Evolutionary conservation across 2,797 vertebrate genomes (phyloP).

Genomic region (Chrosomus eos): DNA sequence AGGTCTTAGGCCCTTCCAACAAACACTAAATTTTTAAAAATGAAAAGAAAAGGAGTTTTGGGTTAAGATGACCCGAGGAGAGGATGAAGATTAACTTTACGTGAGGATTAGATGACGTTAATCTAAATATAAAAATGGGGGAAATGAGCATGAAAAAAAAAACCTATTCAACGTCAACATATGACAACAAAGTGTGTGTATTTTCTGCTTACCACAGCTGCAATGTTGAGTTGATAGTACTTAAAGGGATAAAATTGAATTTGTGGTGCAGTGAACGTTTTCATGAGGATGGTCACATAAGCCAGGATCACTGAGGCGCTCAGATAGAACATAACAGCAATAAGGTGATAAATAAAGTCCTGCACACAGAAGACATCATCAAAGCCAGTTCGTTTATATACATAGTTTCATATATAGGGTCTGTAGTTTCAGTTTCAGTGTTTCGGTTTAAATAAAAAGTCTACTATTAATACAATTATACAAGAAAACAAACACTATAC

Average conservation of each 20-base stretch:
- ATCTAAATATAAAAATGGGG: background rate
- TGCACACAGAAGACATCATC: constrained; percentile 50
- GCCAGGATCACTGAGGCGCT: constrained; percentile 75
- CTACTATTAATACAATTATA: no score
- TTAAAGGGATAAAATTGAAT: background rate
- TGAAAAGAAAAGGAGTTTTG: no score
- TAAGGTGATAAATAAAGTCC: constrained; percentile 75
- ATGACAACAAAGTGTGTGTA: background rate
- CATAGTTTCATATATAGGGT: no score
- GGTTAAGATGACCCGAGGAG: no score
- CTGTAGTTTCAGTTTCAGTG: no score
- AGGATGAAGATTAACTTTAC: background rate
- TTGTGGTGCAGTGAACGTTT: fast-evolving
- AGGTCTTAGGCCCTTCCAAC: no score
- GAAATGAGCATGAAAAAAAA: background rate
- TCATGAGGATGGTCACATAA: constrained; percentile 30
- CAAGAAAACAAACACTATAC: no score
- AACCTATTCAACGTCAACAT: background rate
- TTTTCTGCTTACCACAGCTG: constrained; percentile 76
- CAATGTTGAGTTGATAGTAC: constrained; percentile 73
- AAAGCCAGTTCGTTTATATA: background rate
- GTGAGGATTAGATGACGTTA: background rate
- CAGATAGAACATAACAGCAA: constrained; percentile 77
- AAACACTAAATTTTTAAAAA: no score
- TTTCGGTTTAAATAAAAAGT: no score